These are phyloP conservation scores for Pseudococcus viburni DNA, from an alignment of 2,888 invertebrate species.

Conservation along the genomic window DNA sequence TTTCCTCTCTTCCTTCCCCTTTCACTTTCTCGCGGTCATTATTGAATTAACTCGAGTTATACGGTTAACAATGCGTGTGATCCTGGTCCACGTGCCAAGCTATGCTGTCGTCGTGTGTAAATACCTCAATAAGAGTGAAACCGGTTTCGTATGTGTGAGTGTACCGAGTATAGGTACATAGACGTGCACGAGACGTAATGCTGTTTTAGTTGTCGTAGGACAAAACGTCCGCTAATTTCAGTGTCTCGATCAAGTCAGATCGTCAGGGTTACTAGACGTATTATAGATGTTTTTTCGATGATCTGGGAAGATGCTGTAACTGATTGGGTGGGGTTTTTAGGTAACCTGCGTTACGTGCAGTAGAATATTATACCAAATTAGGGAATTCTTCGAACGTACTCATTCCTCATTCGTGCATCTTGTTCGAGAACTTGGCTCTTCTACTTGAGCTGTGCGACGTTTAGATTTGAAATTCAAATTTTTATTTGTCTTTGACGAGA, in stretches of 20 bases:
- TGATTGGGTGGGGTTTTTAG: no score
- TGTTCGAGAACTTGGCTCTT: neutral
- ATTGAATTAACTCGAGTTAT: conserved; percentile 3
- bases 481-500: neutral
- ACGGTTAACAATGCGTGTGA: conserved; percentile 33
- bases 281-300: neutral
- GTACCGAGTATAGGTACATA: neutral
- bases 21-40: neutral
- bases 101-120: neutral
- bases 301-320: no score
- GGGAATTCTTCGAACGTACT: neutral
- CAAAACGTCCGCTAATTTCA: neutral
- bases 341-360: no score
- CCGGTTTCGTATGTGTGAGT: conserved; percentile 4
- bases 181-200: neutral
- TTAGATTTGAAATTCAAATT: neutral
- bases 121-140: neutral
- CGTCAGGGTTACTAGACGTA: neutral
- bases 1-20: neutral
- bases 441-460: neutral
- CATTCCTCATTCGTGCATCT: neutral
- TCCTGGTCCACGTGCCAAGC: conserved; percentile 13
- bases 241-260: neutral
- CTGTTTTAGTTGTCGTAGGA: conserved; percentile 23
- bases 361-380: no score